These are phyloP conservation scores for Solenodon paradoxus DNA, from an alignment of 2,113 vertebrate genomes.

Conservation along the genomic window DNA sequence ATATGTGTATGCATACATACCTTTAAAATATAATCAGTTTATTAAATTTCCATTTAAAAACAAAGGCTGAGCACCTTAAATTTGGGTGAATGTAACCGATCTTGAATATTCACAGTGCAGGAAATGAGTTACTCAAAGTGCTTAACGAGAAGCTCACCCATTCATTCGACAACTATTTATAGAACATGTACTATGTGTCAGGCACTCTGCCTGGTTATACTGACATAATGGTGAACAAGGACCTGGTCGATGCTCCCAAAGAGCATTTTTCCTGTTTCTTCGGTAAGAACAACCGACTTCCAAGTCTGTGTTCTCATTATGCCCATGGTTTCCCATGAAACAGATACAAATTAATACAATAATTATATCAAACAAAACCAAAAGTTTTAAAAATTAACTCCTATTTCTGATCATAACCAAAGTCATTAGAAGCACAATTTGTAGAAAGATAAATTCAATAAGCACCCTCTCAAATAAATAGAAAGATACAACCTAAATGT, in stretches of 20 bases:
- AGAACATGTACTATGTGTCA: background rate
- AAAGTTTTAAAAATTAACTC: background rate
- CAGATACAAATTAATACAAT: background rate
- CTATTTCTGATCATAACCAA: background rate
- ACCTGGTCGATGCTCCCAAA: background rate
- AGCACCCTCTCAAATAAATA: slow-evolving; percentile 27
- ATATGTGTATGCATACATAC: background rate
- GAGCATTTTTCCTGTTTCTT: background rate
- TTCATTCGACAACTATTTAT: slow-evolving; percentile 16
- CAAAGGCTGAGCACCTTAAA: background rate
- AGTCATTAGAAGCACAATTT: slow-evolving; percentile 1
- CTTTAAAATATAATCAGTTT: background rate
- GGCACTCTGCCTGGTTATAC: background rate
- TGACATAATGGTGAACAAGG: background rate
- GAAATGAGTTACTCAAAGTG: background rate
- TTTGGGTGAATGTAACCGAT: background rate
- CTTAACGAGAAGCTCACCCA: background rate
- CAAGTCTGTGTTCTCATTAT: background rate
- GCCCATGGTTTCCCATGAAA: background rate
- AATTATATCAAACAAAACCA: slow-evolving; percentile 18
- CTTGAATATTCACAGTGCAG: background rate
- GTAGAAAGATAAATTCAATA: background rate
- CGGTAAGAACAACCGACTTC: background rate
- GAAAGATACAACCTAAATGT: background rate
- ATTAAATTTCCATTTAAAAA: slow-evolving; percentile 7